Evolutionary conservation across 2,113 vertebrate genomes (phyloP).

Genomic region (Nibea albiflora): DNA sequence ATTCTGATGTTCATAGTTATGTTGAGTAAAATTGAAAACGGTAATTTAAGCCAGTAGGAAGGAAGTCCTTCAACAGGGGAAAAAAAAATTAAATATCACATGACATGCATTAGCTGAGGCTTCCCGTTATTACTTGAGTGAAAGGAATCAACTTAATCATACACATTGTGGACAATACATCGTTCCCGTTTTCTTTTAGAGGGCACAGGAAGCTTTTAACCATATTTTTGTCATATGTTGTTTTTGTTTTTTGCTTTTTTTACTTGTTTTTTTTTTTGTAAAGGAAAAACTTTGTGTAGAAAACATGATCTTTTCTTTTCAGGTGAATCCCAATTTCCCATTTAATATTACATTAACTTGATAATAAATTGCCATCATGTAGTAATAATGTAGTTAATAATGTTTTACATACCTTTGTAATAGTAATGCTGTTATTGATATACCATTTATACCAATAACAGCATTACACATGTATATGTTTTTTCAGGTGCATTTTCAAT

Average conservation of each 20-base stretch:
- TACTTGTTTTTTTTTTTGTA: no score
- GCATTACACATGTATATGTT: no score
- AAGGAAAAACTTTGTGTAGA: neutral
- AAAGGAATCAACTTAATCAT: neutral
- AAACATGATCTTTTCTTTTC: neutral
- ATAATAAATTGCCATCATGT: neutral
- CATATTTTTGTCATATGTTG: no score
- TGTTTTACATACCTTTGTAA: neutral
- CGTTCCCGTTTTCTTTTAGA: neutral
- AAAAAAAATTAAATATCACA: neutral
- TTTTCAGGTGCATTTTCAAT: no score
- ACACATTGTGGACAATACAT: neutral
- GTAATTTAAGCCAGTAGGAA: neutral
- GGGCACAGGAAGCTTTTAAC: neutral
- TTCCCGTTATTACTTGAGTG: neutral
- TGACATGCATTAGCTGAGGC: no score
- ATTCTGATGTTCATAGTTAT: neutral
- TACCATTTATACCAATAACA: neutral
- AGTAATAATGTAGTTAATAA: neutral
- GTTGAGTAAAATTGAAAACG: no score
- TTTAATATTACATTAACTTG: no score
- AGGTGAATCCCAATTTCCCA: neutral
- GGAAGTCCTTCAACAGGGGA: no score
- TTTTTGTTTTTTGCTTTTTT: neutral
- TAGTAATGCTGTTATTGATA: neutral